Base-by-base conservation (phyloP, 2,888 invertebrate genomes). In the Trichopria drosophilae region DNA sequence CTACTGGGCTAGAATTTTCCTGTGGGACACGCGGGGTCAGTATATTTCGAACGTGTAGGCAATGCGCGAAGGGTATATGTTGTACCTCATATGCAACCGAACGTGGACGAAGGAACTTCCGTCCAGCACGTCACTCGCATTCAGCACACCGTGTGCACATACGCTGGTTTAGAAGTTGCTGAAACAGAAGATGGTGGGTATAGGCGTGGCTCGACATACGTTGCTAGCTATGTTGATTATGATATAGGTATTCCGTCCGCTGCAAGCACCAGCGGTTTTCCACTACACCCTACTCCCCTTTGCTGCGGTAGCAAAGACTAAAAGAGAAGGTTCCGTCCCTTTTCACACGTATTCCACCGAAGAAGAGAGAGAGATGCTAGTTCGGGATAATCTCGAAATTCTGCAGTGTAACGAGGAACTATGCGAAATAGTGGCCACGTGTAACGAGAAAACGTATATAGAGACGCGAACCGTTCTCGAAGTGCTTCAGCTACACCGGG, bases 31-130 rank as follows among this genome's bases (percentile, higher is more conserved):
- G 32, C 29, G 37, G 44, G 24, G 46, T 34, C 44, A 51, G 48
- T 53, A 51, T 53, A 56, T 59, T 57, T 57, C 55, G 46, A 45
- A 49, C 50, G 35, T 53, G 58, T 42, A 43, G 47, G 53, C 51
- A n/a, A n/a, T n/a, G n/a, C n/a, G n/a, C n/a, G n/a, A n/a, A n/a
- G n/a, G n/a, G n/a, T n/a, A n/a, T n/a, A n/a, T n/a, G n/a, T n/a
- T n/a, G n/a, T n/a, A n/a, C n/a, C n/a, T n/a, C n/a, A n/a, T n/a
- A n/a, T n/a, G n/a, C n/a, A n/a, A n/a, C n/a, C n/a, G n/a, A n/a
- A n/a, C n/a, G n/a, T n/a, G n/a, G n/a, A n/a, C n/a, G n/a, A n/a
- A n/a, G n/a, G n/a, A n/a, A n/a, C n/a, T n/a, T n/a, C n/a, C n/a
- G n/a, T n/a, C n/a, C n/a, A n/a, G n/a, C n/a, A n/a, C n/a, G n/a